These are phyloP conservation scores for Urosaurus nigricauda DNA, from an alignment of 2,797 vertebrate species.

Conservation along the genomic window DNA sequence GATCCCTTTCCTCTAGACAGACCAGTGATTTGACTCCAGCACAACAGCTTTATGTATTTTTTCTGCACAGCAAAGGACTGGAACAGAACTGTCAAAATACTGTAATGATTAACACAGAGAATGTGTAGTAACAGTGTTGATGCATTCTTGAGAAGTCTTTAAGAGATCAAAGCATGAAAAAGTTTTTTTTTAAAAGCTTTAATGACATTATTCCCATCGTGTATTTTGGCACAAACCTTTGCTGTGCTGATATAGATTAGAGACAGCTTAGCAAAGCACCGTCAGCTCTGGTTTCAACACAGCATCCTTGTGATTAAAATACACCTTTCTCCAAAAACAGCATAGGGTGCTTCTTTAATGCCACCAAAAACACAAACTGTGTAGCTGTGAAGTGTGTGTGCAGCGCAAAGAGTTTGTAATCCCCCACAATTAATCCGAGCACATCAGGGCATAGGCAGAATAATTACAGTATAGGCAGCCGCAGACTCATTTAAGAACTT, in stretches of 20 bases:
- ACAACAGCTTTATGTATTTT: not conserved
- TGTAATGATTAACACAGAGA: not conserved
- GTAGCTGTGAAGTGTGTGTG: slow-evolving; percentile 12
- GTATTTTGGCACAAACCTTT: not conserved
- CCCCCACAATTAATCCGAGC: slow-evolving; percentile 66
- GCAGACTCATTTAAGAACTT: slow-evolving; percentile 66
- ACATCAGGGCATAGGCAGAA: slow-evolving; percentile 51
- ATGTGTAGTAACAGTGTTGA: not conserved
- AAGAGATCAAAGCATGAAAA: not conserved
- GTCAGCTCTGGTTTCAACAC: not conserved
- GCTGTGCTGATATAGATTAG: not conserved
- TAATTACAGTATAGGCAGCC: slow-evolving; percentile 51
- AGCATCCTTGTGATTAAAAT: not conserved
- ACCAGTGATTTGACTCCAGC: not conserved
- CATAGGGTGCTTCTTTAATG: slow-evolving; percentile 36
- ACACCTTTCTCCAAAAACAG: not conserved
- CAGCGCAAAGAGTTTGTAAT: slow-evolving; percentile 46
- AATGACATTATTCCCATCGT: too few species aligned
- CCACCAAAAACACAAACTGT: slow-evolving; percentile 48
- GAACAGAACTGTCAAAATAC: not conserved
- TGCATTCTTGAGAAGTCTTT: not conserved
- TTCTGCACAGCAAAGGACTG: too few species aligned
- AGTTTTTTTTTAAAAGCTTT: too few species aligned
- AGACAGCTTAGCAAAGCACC: not conserved
- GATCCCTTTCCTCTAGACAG: too few species aligned